Evolutionary conservation across 2,888 invertebrate genomes (phyloP).

Genomic region (Pseudeuparius sepicola): DNA sequence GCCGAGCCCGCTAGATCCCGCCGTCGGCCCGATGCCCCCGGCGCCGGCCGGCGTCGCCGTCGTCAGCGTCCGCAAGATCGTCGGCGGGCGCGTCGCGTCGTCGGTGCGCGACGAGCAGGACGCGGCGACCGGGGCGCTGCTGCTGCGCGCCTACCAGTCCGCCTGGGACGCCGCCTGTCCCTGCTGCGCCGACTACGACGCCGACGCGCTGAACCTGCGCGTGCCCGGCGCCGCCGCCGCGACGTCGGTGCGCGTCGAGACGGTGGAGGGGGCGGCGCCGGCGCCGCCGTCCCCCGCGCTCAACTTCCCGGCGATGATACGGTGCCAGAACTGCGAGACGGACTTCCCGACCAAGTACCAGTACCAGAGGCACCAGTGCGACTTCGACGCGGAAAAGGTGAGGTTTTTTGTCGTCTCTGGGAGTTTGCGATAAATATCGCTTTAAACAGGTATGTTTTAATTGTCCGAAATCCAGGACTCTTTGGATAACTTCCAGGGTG

Average conservation of each 20-base stretch:
- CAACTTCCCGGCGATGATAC: constrained; percentile 33
- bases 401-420: too few relatives aligned
- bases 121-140: neutral
- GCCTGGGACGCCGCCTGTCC: neutral
- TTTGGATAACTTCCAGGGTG: too few relatives aligned
- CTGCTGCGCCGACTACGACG: neutral
- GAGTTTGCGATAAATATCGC: too few relatives aligned
- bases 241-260: neutral
- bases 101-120: constrained; percentile 2
- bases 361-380: constrained; percentile 39
- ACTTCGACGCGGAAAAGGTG: constrained; percentile 38
- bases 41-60: too few relatives aligned
- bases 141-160: neutral
- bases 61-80: too few relatives aligned
- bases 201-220: neutral
- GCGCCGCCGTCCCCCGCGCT: constrained; percentile 11
- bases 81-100: neutral
- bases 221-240: neutral
- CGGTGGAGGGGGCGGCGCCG: neutral
- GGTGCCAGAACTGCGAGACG: constrained; percentile 40
- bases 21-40: too few relatives aligned
- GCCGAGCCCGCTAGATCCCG: too few relatives aligned
- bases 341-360: constrained; percentile 40
- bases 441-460: too few relatives aligned
- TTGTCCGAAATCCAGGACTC: too few relatives aligned